Percentiles rank a stretch among this genome's conserved stretches.
phyloP scores from a whole-genome alignment of 2,888 invertebrate genomes.

The Trisateles emortualis region DNA sequence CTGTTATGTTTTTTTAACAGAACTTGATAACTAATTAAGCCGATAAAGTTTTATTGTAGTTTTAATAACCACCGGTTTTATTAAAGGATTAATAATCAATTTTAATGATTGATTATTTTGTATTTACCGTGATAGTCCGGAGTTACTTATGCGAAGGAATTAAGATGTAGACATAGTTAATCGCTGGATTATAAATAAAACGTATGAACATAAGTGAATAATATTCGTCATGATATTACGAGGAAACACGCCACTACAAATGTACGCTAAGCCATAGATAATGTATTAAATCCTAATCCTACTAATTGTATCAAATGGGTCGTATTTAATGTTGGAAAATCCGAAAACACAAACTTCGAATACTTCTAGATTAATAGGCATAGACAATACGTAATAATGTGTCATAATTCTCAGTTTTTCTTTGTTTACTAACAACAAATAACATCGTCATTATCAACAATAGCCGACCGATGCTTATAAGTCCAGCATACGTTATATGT shows the following conservation, averaged over 20 bases:
- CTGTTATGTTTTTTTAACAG: constrained; percentile 11
- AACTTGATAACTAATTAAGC: constrained; percentile 42
- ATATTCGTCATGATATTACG: not conserved
- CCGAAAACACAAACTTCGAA: not conserved
- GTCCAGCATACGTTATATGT: too few species aligned
- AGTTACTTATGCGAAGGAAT: constrained; percentile 11
- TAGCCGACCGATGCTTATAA: too few species aligned
- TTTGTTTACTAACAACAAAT: too few species aligned
- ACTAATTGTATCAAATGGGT: not conserved
- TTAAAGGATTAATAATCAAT: too few species aligned
- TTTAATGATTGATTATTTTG: constrained; percentile 40
- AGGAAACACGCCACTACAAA: not conserved
- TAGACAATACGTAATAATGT: not conserved
- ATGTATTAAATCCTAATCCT: not conserved
- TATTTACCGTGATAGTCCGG: not conserved
- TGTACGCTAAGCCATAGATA: not conserved
- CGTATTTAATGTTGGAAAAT: not conserved
- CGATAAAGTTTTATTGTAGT: constrained; percentile 51
- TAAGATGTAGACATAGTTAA: constrained; percentile 15
- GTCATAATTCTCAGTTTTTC: too few species aligned
- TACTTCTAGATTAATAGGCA: not conserved
- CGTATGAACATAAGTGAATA: not conserved
- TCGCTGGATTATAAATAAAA: constrained; percentile 4
- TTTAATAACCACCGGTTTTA: constrained; percentile 49
- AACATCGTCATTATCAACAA: too few species aligned